Evolutionary conservation across 2,888 invertebrate genomes (phyloP), one percentile per base, ranked within the genome.

Genomic region (Emesis furor): DNA sequence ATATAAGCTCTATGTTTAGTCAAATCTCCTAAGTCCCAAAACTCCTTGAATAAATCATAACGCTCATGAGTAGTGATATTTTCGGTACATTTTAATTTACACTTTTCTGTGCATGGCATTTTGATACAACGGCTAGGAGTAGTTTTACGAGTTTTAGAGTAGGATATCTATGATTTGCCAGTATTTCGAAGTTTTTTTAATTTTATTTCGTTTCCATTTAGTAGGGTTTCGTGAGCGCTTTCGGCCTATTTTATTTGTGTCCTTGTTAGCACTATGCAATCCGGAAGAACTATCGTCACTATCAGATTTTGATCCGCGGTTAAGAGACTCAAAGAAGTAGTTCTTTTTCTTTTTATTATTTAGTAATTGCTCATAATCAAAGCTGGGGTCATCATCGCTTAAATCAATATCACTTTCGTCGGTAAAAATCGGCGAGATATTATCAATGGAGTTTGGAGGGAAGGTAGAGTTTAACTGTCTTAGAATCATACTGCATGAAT

Each of bases 191-290:
- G n/a, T 69, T 37, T 39, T 35, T 69, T 69, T 69, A 37, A 35
- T 37, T 39, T n/a, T 39, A 17, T 69, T 69, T 69, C 46, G 71
- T 42, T 71, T 71, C 71, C 71, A 71, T 71, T 71, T 71, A n/a
- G 17, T 17, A 3, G 42, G 42, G 24, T 24, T 39, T 42, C 71
- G 71, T 10, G 71, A 39, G 17, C 71, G 71, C 24, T 69, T 69
- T 39, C 39, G 3, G 39, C 42, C 69, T 42, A 7, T 69, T 39
- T 37, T n/a, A 37, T 2, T n/a, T 7, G 37, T 5, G 7, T 68
- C 1, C 14, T 4, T 7, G 7, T 37, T 37, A 68, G 37, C n/a
- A n/a, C n/a, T 55, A 17, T 69, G 3, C 8, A 7, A n/a, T 17
- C 3, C 69, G 6, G 69, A 69, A 69, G 42, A 69, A 39, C 69